Base-by-base conservation (phyloP, 2,113 vertebrate genomes). In the Australoheros scitulus region DNA sequence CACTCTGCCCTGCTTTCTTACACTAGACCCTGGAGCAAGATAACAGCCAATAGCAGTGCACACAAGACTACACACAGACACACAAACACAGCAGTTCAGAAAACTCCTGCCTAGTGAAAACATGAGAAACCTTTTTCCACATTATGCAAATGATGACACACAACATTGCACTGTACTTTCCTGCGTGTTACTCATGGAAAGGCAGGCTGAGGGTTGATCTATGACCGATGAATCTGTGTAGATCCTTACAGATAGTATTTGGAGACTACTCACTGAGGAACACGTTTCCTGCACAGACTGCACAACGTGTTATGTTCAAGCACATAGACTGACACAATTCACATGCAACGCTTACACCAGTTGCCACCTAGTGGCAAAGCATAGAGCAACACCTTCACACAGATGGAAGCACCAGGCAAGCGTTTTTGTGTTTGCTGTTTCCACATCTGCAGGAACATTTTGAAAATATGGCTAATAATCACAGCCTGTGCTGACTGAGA, bases 331-430 rank as follows among this genome's bases (percentile, higher is more conserved):
- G 82, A 79, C 47, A 50, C 1, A 11, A n/a, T 80, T 84, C 60
- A 47, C 36, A 79, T 61, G 63, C 36, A 78, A 64, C 22, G 4
- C 20, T 80, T 78, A 47, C 26, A 26, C 11, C 50, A 74, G 68
- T 26, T 82, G 61, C 85, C 91, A 87, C 79, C 89, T 83, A 41
- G 90, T 89, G 92, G 90, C 26, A 34, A 77, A 74, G 80, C 5
- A 61, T 55, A 61, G 58, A 74, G 81, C 34, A 52, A 15, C 83
- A 80, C n/a, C 22, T 47, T 77, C 34, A 60, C 72, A 70, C 18
- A 81, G 36, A 82, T 50, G 59, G 61, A 29, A 64, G 11, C 14
- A 36, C 60, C 11, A 20, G 50, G 59, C 11, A 59, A 47, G 52
- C 79, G 38, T 70, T 84, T 57, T 56, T 11, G 32, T 77, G n/a